A percentile compares a stretch with the other conserved stretches of the same genome.
Evolutionary conservation across 2,797 vertebrate genomes (phyloP).

Genomic region (Graptemys geographica): DNA sequence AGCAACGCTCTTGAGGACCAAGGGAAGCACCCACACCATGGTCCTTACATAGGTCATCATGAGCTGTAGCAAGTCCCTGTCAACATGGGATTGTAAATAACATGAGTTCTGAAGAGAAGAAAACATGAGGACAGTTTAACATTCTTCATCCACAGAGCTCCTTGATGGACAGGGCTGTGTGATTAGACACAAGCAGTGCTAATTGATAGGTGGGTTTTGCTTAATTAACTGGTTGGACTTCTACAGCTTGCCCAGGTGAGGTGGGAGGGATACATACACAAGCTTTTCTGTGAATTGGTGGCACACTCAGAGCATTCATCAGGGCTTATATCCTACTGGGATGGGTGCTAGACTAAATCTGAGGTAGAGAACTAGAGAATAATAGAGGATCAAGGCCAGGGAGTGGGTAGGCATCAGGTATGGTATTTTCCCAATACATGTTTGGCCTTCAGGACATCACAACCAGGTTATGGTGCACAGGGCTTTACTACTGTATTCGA

Average conservation of each 20-base stretch:
- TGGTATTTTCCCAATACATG: background rate
- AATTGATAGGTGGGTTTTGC: conserved; percentile 1
- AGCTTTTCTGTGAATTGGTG: background rate
- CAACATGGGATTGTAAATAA: background rate
- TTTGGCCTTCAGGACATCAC: background rate
- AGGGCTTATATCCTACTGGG: fast-evolving
- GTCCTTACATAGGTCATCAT: background rate
- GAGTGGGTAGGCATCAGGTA: conserved; percentile 2
- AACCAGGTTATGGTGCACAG: background rate
- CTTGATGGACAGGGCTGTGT: background rate
- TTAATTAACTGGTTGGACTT: background rate
- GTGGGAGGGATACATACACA: background rate
- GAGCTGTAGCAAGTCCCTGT: background rate
- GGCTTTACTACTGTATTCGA: background rate
- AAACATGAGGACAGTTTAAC: background rate
- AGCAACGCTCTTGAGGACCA: background rate
- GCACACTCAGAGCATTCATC: background rate
- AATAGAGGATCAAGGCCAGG: background rate
- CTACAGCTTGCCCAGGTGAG: background rate
- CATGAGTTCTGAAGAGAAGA: background rate
- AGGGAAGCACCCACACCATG: background rate
- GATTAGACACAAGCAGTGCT: background rate
- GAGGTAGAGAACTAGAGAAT: background rate
- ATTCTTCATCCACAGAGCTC: conserved; percentile 22
- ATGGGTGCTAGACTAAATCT: background rate